A percentile compares a stretch with the other conserved stretches of the same genome.
Conservation (phyloP, 1,140 invertebrate genomes). For the Rhizoglyphus robini region DNA sequence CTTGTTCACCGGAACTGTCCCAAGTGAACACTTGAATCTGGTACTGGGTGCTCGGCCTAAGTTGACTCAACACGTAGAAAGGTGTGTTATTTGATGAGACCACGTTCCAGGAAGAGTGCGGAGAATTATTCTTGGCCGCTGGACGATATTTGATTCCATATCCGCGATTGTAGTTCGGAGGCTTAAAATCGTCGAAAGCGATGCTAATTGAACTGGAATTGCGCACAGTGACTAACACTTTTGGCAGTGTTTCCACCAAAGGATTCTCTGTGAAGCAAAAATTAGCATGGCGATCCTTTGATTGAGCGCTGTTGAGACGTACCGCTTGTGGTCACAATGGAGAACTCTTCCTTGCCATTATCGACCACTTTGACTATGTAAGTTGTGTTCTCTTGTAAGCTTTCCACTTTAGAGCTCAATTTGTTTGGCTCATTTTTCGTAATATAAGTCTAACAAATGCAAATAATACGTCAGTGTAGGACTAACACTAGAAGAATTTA, state of each 20-base stretch:
- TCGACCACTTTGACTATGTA: not conserved
- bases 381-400: not conserved
- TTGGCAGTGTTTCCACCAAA: slow-evolving; percentile 25
- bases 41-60: slow-evolving; percentile 30
- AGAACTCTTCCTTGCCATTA: not conserved
- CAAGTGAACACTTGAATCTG: slow-evolving; percentile 31
- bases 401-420: not conserved
- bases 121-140: not conserved
- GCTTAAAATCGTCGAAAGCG: slow-evolving; percentile 35
- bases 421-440: slow-evolving; percentile 3
- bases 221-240: slow-evolving; percentile 30
- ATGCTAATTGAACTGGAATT: slow-evolving; percentile 29
- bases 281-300: not conserved
- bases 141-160: slow-evolving; percentile 27
- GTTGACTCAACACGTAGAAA: slow-evolving; percentile 26
- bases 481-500: no score
- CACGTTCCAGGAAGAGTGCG: slow-evolving; percentile 20
- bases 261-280: slow-evolving; percentile 17
- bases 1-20: slow-evolving; percentile 25
- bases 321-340: not conserved
- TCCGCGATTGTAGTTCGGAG: slow-evolving; percentile 26
- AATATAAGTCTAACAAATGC: not conserved
- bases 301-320: not conserved
- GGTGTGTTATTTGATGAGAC: slow-evolving; percentile 26
- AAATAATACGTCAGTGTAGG: no score